Evolutionary conservation across 2,797 vertebrate species (phyloP), one percentile per base, ranked within the genome.

Genomic region (Pempheris klunzingeri): DNA sequence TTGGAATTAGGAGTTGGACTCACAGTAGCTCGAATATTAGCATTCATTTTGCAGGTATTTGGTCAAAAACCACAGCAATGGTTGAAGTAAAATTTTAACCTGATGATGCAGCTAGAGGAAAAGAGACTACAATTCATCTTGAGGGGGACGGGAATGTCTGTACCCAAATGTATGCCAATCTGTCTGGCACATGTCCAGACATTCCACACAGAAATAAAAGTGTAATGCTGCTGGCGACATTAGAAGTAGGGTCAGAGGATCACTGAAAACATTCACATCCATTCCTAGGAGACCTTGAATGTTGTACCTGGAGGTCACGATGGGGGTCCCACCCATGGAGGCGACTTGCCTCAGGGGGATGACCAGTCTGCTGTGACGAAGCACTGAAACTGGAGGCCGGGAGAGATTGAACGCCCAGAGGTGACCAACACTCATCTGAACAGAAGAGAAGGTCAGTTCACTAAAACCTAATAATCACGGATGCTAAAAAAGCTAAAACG

Each of bases 351-450:
- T 74, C 81, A 0, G 96, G 90, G 0, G 94, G 94, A 71, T 94
- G 94, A 50, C 88, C 92, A 0, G 34, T 58, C 77, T 92, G 94
- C 39, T 93, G 89, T 0, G 95, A 94, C 0, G 95, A 96, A 11
- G 94, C 92, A 1, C 55, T 87, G 77, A 96, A 96, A 72, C 95
- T 95, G 50, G 91, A 85, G 20, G 63, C 47, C 0, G 95, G 96
- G 20, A 96, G 92, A 26, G 53, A 78, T 61, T 93, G 91, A 47
- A 97, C 87, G 30, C 94, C 96, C 77, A 98, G 85, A 5, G 95
- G 95, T 43, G 87, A 87, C 89, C 95, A 97, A 86, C 97, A 98
- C 47, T 95, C 92, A 43, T 95, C 97, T 98, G 75, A 65, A 68
- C 1, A 90, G 3, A 58, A 9, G 4, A 34, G 0, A 39, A 73